These are phyloP conservation scores for Polypedilum pembai DNA, from an alignment of 1,140 invertebrate genomes.

Conservation along the genomic window DNA sequence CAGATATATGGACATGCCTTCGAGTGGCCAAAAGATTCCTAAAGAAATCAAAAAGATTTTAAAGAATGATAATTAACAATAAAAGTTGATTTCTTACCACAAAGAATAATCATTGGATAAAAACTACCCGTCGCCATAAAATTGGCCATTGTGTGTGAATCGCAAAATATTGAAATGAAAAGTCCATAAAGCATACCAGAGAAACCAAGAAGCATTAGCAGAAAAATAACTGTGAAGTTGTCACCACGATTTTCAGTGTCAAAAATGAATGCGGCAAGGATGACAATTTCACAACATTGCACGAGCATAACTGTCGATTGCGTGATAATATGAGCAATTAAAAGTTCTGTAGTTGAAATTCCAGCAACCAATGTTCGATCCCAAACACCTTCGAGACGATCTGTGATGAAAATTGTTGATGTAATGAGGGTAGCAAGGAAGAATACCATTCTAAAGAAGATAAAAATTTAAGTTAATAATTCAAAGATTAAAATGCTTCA, in stretches of 20 bases:
- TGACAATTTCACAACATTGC: slow-evolving; percentile 55
- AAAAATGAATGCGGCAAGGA: slow-evolving; percentile 53
- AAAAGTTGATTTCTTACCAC: slow-evolving; percentile 54
- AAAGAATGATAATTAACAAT: neutral
- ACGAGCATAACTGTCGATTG: slow-evolving; percentile 65
- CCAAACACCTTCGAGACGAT: slow-evolving; percentile 71
- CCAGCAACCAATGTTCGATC: slow-evolving; percentile 67
- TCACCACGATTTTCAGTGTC: slow-evolving; percentile 55
- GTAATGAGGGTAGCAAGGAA: slow-evolving; percentile 72
- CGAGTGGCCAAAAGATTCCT: slow-evolving; percentile 88
- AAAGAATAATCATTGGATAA: slow-evolving; percentile 75
- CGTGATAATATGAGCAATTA: slow-evolving; percentile 66
- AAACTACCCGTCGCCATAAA: slow-evolving; percentile 78
- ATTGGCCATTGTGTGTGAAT: slow-evolving; percentile 70
- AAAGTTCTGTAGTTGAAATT: slow-evolving; percentile 56
- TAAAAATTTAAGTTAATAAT: neutral
- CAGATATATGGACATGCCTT: slow-evolving; percentile 58
- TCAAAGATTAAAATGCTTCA: neutral
- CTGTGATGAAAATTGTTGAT: slow-evolving; percentile 69
- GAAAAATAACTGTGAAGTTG: slow-evolving; percentile 46
- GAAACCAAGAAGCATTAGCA: slow-evolving; percentile 54
- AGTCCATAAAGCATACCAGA: slow-evolving; percentile 64
- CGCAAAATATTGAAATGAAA: slow-evolving; percentile 68
- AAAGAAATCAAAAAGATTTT: slow-evolving; percentile 34
- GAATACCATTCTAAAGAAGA: slow-evolving; percentile 58